phyloP scores from a whole-genome alignment of 2,797 vertebrate genomes.

The Siniperca obscura region DNA sequence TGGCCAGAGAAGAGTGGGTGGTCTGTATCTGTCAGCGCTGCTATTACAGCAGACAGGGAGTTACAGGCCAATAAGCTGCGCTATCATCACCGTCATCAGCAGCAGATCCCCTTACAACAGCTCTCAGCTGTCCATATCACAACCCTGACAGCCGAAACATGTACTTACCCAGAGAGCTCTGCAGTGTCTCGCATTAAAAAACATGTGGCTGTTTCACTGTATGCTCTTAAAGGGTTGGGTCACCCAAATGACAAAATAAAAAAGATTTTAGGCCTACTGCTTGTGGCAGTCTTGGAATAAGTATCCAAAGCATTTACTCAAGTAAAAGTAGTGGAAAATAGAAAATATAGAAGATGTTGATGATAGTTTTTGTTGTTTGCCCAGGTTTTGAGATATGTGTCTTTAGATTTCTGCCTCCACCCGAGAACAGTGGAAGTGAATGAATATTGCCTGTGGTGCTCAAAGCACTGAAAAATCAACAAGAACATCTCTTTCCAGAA shows the following conservation, averaged over 20 bases:
- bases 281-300: not conserved
- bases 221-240: slow-evolving; percentile 35
- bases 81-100: slow-evolving; percentile 82
- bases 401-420: too few relatives aligned
- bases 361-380: too few relatives aligned
- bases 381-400: too few relatives aligned
- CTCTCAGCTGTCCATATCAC: slow-evolving; percentile 78
- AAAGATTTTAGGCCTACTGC: too few relatives aligned
- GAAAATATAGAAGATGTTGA: too few relatives aligned
- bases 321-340: not conserved
- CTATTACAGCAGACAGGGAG: slow-evolving; percentile 80
- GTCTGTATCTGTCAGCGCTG: slow-evolving; percentile 79
- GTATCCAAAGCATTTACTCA: not conserved
- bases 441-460: too few relatives aligned
- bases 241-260: not conserved
- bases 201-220: slow-evolving; percentile 40
- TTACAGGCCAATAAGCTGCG: slow-evolving; percentile 80
- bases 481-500: too few relatives aligned
- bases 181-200: slow-evolving; percentile 58
- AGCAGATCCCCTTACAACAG: slow-evolving; percentile 79
- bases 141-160: slow-evolving; percentile 70
- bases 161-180: slow-evolving; percentile 65
- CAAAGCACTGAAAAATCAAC: too few relatives aligned
- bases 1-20: slow-evolving; percentile 79
- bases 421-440: too few relatives aligned